phyloP scores from a whole-genome alignment of 2,113 vertebrate genomes.

The Ameiurus melas region DNA sequence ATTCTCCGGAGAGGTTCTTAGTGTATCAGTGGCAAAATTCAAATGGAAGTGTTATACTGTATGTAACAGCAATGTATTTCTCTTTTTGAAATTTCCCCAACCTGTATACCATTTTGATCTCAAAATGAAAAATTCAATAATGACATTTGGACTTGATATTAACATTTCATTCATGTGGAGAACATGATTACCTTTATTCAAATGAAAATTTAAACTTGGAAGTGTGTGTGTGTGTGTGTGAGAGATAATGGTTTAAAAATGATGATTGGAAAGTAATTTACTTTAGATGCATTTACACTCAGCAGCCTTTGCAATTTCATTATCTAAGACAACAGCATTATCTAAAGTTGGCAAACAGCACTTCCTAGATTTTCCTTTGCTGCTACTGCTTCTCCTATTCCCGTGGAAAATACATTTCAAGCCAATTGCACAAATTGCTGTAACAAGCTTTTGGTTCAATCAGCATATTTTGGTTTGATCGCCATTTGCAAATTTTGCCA shows the following conservation, averaged over 20 bases:
- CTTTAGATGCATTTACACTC: neutral
- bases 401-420: neutral
- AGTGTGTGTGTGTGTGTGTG: neutral
- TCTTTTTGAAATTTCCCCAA: neutral
- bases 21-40: neutral
- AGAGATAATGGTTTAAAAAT: neutral
- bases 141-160: slow-evolving; percentile 4
- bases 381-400: neutral
- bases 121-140: neutral
- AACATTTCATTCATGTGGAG: neutral
- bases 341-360: neutral
- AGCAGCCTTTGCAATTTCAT: neutral
- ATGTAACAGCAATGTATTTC: neutral
- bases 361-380: neutral
- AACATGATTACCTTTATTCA: neutral
- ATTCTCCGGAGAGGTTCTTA: neutral
- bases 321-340: neutral
- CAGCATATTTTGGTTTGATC: neutral
- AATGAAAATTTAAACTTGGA: neutral
- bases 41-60: neutral
- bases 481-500: neutral
- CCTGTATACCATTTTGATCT: neutral
- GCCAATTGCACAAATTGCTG: neutral
- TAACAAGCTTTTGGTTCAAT: neutral
- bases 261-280: neutral